phyloP scores from a whole-genome alignment of 2,113 vertebrate species.

The Herpetotheres cachinnans region DNA sequence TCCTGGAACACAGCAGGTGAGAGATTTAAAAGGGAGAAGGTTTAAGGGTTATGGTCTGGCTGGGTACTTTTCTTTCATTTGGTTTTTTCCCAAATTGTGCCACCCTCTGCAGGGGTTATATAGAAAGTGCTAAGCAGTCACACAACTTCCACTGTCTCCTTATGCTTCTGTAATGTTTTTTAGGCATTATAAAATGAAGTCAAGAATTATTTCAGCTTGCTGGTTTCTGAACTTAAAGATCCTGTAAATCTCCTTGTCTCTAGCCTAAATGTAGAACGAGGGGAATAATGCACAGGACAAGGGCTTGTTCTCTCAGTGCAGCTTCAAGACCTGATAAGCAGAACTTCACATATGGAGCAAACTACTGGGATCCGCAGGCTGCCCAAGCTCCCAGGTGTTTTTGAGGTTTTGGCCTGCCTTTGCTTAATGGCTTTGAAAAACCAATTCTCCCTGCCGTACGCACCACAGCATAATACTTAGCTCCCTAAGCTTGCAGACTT shows the following conservation, averaged over 20 bases:
- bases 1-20: not conserved
- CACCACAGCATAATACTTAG: not conserved
- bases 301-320: not conserved
- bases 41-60: not conserved
- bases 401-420: not conserved
- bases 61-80: not conserved
- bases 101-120: not conserved
- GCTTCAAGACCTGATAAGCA: not conserved
- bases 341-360: not conserved
- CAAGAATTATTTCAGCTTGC: not conserved
- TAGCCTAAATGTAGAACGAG: not conserved
- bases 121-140: not conserved
- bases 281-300: fast-evolving
- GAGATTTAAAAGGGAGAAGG: not conserved
- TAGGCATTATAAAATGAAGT: not conserved
- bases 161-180: not conserved
- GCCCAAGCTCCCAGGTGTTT: not conserved
- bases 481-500: not conserved
- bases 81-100: not conserved
- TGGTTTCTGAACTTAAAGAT: not conserved
- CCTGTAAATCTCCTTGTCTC: not conserved
- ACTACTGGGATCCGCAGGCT: not conserved
- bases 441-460: not conserved
- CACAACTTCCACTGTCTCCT: not conserved
- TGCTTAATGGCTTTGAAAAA: not conserved